These are phyloP conservation scores for Eublepharis macularius DNA, from an alignment of 2,113 vertebrate genomes.

Conservation along the genomic window DNA sequence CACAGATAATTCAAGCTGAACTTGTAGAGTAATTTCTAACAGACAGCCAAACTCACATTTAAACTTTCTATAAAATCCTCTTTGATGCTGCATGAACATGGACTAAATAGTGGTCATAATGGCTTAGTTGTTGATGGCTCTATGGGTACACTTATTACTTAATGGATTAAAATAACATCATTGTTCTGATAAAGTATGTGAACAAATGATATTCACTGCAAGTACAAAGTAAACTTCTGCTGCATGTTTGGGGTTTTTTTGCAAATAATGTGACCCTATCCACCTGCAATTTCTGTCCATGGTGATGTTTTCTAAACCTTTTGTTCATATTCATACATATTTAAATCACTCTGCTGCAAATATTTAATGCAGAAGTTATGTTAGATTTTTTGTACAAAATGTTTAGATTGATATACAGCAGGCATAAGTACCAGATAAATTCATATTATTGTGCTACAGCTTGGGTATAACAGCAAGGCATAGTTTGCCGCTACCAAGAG, in stretches of 20 bases:
- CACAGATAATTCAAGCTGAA: no score
- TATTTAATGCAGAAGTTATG: neutral
- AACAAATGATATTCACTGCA: neutral
- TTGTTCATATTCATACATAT: neutral
- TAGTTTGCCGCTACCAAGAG: no score
- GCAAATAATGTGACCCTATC: neutral
- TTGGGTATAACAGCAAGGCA: no score
- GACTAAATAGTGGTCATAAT: no score
- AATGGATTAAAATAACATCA: no score
- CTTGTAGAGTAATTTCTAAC: no score
- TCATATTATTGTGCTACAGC: neutral
- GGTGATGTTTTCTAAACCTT: neutral
- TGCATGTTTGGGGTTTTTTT: neutral
- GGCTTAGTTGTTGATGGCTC: no score
- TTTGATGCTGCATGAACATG: no score
- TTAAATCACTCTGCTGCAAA: neutral
- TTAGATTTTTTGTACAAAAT: neutral
- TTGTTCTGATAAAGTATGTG: no score
- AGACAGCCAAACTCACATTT: no score
- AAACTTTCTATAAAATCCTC: no score
- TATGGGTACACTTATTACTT: no score
- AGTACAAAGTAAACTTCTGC: neutral
- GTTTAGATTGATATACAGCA: neutral
- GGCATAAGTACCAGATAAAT: neutral
- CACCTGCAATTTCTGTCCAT: neutral